These are phyloP conservation scores for Ligdia adustata DNA, from an alignment of 2,888 invertebrate genomes.

Conservation along the genomic window DNA sequence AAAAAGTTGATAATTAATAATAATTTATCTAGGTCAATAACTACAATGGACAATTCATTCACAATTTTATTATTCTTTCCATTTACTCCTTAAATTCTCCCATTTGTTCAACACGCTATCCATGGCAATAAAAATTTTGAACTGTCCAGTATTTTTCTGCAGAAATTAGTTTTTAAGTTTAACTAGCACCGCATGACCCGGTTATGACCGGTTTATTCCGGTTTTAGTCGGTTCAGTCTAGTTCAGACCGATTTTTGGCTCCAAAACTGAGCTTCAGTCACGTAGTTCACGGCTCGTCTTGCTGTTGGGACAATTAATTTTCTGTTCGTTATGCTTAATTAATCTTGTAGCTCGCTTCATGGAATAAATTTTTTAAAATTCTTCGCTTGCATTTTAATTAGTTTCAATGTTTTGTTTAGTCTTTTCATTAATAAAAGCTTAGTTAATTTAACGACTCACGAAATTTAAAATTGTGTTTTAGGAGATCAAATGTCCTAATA, in stretches of 20 bases:
- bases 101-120: too few relatives aligned
- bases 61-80: too few relatives aligned
- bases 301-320: conserved; percentile 45
- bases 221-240: conserved; percentile 32
- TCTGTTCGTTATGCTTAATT: conserved; percentile 20
- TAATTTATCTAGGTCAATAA: too few relatives aligned
- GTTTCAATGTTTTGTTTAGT: not conserved
- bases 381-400: conserved; percentile 3
- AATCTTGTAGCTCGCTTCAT: conserved; percentile 18
- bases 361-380: conserved; percentile 6
- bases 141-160: conserved; percentile 30
- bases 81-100: too few relatives aligned
- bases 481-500: too few relatives aligned
- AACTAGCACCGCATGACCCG: conserved; percentile 46
- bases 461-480: too few relatives aligned
- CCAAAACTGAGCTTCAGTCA: conserved; percentile 43
- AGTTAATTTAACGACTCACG: too few relatives aligned
- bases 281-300: conserved; percentile 46
- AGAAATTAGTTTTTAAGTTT: conserved; percentile 46
- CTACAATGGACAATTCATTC: too few relatives aligned
- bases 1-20: too few relatives aligned
- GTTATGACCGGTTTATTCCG: conserved; percentile 39
- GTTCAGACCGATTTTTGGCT: conserved; percentile 49
- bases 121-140: too few relatives aligned
- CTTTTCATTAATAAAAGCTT: too few relatives aligned